phyloP scores from a whole-genome alignment of 2,113 vertebrate species.

The Mesembrinibis cayennensis region DNA sequence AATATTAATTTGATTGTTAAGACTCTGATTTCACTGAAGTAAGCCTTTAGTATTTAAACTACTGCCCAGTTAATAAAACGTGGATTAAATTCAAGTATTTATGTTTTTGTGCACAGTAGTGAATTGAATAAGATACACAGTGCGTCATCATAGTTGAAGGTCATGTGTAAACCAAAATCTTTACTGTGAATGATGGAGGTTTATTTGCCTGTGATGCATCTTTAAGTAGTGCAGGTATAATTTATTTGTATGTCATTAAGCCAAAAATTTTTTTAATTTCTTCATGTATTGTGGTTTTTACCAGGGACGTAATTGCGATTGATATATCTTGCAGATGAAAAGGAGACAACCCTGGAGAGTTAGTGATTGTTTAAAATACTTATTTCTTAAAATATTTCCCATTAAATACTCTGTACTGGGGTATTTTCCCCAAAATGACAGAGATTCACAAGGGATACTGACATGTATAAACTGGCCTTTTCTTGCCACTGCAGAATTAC shows the following conservation, averaged over 20 bases:
- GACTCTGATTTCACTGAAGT: neutral
- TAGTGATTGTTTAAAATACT: constrained; percentile 36
- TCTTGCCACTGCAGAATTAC: constrained; percentile 69
- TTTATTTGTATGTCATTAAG: neutral
- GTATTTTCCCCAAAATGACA: constrained; percentile 77
- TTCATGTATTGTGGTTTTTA: neutral
- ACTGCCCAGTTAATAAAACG: neutral
- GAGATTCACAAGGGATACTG: constrained; percentile 73
- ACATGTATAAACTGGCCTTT: constrained; percentile 80
- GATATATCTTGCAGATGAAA: neutral
- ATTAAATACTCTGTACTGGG: constrained; percentile 60
- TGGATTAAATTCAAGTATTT: neutral
- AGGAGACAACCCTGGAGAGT: neutral
- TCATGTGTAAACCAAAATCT: neutral
- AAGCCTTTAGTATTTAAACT: neutral
- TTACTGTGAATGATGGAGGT: neutral
- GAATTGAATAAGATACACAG: neutral
- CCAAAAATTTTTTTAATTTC: neutral
- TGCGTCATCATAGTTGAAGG: neutral
- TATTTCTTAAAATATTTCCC: constrained; percentile 8
- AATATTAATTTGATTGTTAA: neutral
- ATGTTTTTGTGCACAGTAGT: neutral
- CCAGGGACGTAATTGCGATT: neutral
- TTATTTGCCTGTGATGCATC: neutral
- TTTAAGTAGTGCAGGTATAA: neutral